phyloP scores from a whole-genome alignment of 2,888 invertebrate genomes.

The Mimas tiliae region DNA sequence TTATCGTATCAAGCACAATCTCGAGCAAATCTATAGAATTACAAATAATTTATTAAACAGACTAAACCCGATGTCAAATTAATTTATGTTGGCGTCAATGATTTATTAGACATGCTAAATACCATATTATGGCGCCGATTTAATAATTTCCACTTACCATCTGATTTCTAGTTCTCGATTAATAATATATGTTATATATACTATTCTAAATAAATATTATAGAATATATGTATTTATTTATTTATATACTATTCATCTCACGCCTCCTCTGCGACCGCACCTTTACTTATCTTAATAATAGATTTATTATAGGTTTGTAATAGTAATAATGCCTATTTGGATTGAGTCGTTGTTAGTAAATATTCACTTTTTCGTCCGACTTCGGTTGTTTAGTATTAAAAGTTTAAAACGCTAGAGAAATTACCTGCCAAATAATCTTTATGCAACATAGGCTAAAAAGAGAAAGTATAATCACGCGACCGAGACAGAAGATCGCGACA shows the following conservation, averaged over 20 bases:
- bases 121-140: conserved; percentile 16
- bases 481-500: too few relatives aligned
- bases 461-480: too few relatives aligned
- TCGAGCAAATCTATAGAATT: not conserved
- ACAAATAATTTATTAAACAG: not conserved
- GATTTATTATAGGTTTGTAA: conserved; percentile 1
- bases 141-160: conserved; percentile 6
- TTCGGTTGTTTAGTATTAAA: too few relatives aligned
- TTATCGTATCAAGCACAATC: not conserved
- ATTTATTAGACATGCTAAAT: conserved; percentile 14
- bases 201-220: too few relatives aligned
- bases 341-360: not conserved
- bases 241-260: conserved; percentile 16
- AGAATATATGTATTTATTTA: too few relatives aligned
- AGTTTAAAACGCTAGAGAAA: too few relatives aligned
- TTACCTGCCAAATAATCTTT: too few relatives aligned
- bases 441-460: too few relatives aligned
- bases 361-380: not conserved
- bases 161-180: conserved; percentile 2
- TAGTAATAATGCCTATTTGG: not conserved
- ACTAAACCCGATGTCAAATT: conserved; percentile 29
- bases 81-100: conserved; percentile 30
- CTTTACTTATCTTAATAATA: conserved; percentile 8
- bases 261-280: conserved; percentile 1
- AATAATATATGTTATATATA: not conserved